Evolutionary conservation across 2,888 invertebrate genomes (phyloP), one percentile per base, ranked within the genome.

Genomic region (Hypsopygia costalis): DNA sequence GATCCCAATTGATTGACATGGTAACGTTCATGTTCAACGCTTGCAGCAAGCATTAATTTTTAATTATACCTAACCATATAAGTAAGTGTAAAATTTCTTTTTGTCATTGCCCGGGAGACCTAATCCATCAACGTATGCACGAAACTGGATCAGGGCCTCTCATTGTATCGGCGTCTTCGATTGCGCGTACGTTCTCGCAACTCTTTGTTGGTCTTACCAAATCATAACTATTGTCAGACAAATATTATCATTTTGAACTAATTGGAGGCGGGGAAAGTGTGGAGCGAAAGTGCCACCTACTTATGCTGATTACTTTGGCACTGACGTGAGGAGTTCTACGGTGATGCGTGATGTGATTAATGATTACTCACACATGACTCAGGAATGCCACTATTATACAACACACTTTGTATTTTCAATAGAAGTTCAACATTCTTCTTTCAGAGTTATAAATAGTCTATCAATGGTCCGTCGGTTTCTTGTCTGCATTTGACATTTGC

Each of bases 131-230:
- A 36, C 20, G 20, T 29, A 27, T 12, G 12, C 12, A 36, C 36
- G 29, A 36, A 36, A 20, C 28, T 36, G 36, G 36, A 28, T 36
- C 36, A 36, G 16, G 36, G 36, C 16, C 36, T 36, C 20, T 35
- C 27, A 36, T 30, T 36, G 30, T 30, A 30, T 8, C 10, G 30
- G 25, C 30, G n/a, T 3, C 10, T 30, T 30, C 36, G 36, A 36
- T 36, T 36, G 36, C 36, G 30, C 11, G 21, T 7, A 11, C 36
- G 16, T 16, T 36, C 21, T n/a, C 30, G 11, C 11, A 25, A 25
- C 25, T 6, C 34, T 30, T 36, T 36, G 11, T 30, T 25, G 4
- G 16, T 3, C 2, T 25, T 36, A 36, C 36, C 30, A 21, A 36
- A 36, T 36, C 36, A 21, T 25, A 25, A 25, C 25, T 25, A 25